phyloP scores from a whole-genome alignment of 2,888 invertebrate species.

The Limnephilus rhombicus region DNA sequence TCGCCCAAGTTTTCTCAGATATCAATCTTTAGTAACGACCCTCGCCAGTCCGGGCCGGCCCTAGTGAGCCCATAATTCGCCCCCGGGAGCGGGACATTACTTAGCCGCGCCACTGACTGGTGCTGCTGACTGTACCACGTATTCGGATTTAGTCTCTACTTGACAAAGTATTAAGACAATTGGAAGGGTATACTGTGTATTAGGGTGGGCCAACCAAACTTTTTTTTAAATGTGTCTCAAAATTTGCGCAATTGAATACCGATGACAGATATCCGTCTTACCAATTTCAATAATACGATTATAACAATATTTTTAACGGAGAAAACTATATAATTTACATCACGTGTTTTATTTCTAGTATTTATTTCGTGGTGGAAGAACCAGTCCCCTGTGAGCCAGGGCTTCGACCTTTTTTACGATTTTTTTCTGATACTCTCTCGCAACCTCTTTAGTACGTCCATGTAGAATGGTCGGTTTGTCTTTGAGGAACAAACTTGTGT shows the following conservation, averaged over 20 bases:
- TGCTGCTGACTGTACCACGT: slow-evolving; percentile 4
- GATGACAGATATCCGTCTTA: too few relatives aligned
- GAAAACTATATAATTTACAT: too few relatives aligned
- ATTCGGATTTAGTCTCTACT: slow-evolving; percentile 12
- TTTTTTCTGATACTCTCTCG: too few relatives aligned
- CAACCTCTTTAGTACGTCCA: too few relatives aligned
- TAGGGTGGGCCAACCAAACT: background rate
- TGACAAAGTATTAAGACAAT: slow-evolving; percentile 23
- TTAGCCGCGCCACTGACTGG: background rate
- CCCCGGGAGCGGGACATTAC: slow-evolving; percentile 29
- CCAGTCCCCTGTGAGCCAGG: too few relatives aligned
- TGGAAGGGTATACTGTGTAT: background rate
- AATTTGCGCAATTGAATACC: background rate
- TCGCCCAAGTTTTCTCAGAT: slow-evolving; percentile 39
- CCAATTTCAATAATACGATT: too few relatives aligned
- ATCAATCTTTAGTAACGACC: slow-evolving; percentile 37
- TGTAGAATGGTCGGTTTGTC: too few relatives aligned
- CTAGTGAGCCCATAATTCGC: slow-evolving; percentile 33
- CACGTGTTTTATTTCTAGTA: too few relatives aligned
- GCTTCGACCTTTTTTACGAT: too few relatives aligned
- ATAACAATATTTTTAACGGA: too few relatives aligned
- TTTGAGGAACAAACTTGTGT: too few relatives aligned
- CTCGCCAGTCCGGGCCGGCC: slow-evolving; percentile 10
- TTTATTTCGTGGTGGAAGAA: too few relatives aligned
- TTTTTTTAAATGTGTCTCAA: background rate